Base-by-base conservation (phyloP, 2,888 invertebrate genomes). In the Epirrhoe tristata region DNA sequence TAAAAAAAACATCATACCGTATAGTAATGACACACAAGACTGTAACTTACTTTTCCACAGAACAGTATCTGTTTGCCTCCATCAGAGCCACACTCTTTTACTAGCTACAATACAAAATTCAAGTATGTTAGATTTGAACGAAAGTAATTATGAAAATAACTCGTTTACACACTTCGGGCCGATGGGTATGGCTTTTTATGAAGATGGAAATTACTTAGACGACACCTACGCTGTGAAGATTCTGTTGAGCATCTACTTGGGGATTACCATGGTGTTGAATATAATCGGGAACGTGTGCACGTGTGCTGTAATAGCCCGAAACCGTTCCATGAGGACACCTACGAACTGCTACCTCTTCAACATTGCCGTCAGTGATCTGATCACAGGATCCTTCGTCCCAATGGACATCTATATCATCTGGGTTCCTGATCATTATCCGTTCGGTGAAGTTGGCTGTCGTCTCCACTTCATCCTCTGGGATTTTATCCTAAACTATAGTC, bases 301-400 rank as follows among this genome's bases (percentile, higher is more conserved):
- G 0, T 97, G 97, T 82, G 93, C 96, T 2, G 97, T 97, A 5
- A 97, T 97, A 39, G 93, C 94, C 1, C 93, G 95, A 46, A 96
- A 97, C 80, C 94, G 94, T 57, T 95, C 95, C 63, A 97, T 97
- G 97, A 95, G 96, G 80, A 97, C 97, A 0, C 96, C 97, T 0
- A 97, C 97, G 12, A 97, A 97, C 86, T 97, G 96, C 81, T 97
- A 97, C 83, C 93, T 97, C 52, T 96, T 97, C 83, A 97, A 96
- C 83, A 90, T 97, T 64, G 96, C 97, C 5, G 90, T 97, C 4
- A 96, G 96, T 0, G 97, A 97, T 82, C 90, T 97, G 0, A 84
- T 96, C 31, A 93, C 96, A n/a, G 90, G 96, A 0, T 82, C 96
- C 0, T 95, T 96, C 78, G 93, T 98, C 72, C 98, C 98, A 0